Base-by-base conservation (phyloP, 2,113 vertebrate genomes). In the Gadus macrocephalus region DNA sequence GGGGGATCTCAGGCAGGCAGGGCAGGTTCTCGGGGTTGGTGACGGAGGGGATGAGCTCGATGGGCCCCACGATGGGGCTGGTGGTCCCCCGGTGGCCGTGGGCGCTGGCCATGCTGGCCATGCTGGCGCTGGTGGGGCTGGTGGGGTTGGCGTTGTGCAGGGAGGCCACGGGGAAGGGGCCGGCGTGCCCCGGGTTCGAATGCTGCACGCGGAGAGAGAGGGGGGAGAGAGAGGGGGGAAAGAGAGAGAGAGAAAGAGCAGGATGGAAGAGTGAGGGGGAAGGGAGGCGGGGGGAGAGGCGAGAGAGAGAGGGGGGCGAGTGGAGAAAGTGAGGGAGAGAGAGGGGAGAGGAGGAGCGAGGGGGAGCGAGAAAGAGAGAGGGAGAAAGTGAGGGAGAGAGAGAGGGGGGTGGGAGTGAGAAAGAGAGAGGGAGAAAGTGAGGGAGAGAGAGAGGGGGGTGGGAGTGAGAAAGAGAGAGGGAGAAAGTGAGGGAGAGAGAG, bases 11-110 rank as follows among this genome's bases (percentile, higher is more conserved):
- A 0, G 97, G 97, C 72, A 99, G 84, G 7, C 95, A 97, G 68
- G 97, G 97, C 76, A 99, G 91, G 84, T 99, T 99, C 87, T 99
- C 97, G 0, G 97, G 97, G 78, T 99, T 99, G 75, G 97, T 99
- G 69, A 99, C 97, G 0, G 97, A 97, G 58, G 97, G 97, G 77
- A 99, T 99, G 78, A 98, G 94, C 72, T 98, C 96, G 65, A 98
- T 97, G 68, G 96, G 91, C 69, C 94, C 87, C 65, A 99, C 90
- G 20, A 96, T 93, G 0, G 97, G 97, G 81, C 96, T 98, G 60
- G 96, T 92, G 35, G 96, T 95, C 6, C 97, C 95, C 2, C 95
- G 92, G 84, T 96, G 97, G 67, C 88, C 80, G 66, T 96, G 96
- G 64, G 94, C 94, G 67, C 93, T 95, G 0, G 96, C 96, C 95